Base-by-base conservation (phyloP, 1,140 invertebrate species). In the Drosophila bocqueti region DNA sequence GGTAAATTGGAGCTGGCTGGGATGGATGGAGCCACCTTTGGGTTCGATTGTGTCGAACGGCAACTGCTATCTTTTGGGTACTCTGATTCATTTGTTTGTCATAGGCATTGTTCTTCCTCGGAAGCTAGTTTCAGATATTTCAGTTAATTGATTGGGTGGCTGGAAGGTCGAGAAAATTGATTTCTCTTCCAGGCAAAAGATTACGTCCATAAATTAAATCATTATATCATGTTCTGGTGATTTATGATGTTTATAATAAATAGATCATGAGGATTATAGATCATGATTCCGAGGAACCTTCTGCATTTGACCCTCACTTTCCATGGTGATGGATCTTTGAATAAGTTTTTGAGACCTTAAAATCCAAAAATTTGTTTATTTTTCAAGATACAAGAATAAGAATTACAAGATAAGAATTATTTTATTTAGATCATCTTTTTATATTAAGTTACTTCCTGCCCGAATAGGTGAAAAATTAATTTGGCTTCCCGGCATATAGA, bases 141-240 rank as follows among this genome's bases (percentile, higher is more conserved):
- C 42, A 75, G 69, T 79, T 81, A 72, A 83, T 76, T 79, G 45
- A 69, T 52, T 81, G 29, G 13, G 36, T 29, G 58, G 38, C 24
- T 34, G n/a, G n/a, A 54, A 55, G 55, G 36, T 57, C 38, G 38
- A 34, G 9, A 26, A 15, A 21, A 26, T 42, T 42, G 46, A 31
- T 52, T 50, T 66, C 15, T 43, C 36, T 26, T 34, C 16, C 18
- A 13, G 21, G 13, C 10, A 49, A 34, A 21, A 29, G 13, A 58
- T 16, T 26, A 16, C 34, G 10, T 21, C 6, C 10, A n/a, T 60
- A 24, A 16, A 62, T 29, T 18, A 18, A 10, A 31, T 52, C 15
- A 40, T n/a, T 40, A 6, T 13, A 34, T 34, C 7, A 52, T 21
- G 18, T 10, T 36, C 7, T 36, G 2, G 1, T 46, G 18, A 46